A percentile compares a stretch with the other conserved stretches of the same genome.
These are phyloP conservation scores for Camelus bactrianus DNA, from an alignment of 2,113 vertebrate genomes.

Conservation along the genomic window DNA sequence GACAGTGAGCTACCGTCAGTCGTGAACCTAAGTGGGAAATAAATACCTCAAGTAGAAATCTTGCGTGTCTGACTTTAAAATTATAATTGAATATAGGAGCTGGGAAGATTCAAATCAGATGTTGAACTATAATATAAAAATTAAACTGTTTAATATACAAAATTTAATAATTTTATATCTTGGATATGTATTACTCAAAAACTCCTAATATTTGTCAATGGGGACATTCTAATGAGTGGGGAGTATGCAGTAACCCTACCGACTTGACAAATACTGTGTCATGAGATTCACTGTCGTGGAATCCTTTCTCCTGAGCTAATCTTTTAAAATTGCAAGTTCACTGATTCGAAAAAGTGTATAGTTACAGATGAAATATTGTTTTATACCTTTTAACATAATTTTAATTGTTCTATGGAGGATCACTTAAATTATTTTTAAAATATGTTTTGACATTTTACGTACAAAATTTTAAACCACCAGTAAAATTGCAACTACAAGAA, in stretches of 20 bases:
- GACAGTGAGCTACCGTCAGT: neutral
- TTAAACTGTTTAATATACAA: neutral
- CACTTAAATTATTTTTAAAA: neutral
- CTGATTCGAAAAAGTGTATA: conserved; percentile 42
- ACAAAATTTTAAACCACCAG: neutral
- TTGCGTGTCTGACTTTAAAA: neutral
- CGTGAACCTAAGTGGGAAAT: neutral
- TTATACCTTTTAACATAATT: neutral
- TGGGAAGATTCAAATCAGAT: neutral
- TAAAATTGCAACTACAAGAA: neutral
- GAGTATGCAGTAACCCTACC: too few relatives aligned
- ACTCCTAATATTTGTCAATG: neutral
- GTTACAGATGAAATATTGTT: neutral
- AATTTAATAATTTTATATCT: neutral
- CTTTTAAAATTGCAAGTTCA: neutral
- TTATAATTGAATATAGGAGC: neutral
- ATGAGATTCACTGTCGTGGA: conserved; percentile 1
- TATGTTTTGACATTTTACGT: neutral
- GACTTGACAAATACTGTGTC: neutral
- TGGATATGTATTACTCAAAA: neutral
- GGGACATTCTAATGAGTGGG: neutral
- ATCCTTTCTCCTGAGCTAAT: neutral
- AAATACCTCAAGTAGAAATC: neutral
- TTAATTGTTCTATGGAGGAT: neutral
- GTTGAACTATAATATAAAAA: neutral